phyloP scores from a whole-genome alignment of 2,888 invertebrate genomes.

The Lampropteryx suffumata region DNA sequence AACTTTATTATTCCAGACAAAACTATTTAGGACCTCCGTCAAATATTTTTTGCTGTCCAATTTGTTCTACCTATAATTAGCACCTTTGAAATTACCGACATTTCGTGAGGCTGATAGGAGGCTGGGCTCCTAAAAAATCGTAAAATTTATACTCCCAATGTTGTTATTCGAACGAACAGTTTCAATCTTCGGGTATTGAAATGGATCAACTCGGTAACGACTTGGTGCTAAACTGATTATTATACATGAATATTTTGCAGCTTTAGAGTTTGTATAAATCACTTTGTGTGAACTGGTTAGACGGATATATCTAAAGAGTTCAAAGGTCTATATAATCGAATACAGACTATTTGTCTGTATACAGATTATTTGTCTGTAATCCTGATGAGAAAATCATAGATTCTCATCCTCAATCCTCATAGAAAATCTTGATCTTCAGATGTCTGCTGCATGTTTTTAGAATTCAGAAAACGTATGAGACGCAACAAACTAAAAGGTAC shows the following conservation, averaged over 20 bases:
- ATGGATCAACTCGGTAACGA: background rate
- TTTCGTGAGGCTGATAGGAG: constrained; percentile 37
- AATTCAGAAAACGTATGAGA: constrained; percentile 30
- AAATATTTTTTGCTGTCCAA: constrained; percentile 11
- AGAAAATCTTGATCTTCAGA: no score
- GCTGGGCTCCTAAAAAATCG: no score
- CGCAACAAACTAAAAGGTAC: background rate
- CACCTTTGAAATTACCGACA: constrained; percentile 6
- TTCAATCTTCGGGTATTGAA: no score
- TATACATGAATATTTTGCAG: constrained; percentile 17
- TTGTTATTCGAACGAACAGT: no score
- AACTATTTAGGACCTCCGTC: constrained; percentile 7
- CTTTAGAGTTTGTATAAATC: constrained; percentile 8
- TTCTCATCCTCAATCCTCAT: no score
- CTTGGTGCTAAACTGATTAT: constrained; percentile 16
- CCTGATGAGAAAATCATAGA: no score
- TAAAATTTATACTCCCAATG: no score
- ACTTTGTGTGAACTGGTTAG: constrained; percentile 17
- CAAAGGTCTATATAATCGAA: no score
- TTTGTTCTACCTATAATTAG: constrained; percentile 11
- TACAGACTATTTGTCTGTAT: no score
- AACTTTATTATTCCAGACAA: background rate
- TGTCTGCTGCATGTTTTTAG: constrained; percentile 20
- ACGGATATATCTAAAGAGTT: no score
- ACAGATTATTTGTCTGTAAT: no score